Evolutionary conservation across 2,113 vertebrate genomes (phyloP).

Genomic region (Platichthys stellatus): DNA sequence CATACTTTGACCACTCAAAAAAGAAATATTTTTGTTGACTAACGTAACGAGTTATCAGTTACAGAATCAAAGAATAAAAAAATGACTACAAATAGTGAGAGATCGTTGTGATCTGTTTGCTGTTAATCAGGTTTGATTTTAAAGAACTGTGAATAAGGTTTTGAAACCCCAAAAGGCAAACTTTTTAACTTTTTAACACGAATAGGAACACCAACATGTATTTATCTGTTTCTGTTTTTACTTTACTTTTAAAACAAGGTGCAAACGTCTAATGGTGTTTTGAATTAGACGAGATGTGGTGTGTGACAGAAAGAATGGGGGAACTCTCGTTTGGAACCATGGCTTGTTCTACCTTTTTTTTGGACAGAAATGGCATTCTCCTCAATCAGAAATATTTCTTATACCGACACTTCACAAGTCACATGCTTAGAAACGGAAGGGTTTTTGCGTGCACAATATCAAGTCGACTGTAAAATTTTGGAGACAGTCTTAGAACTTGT

Average conservation of each 20-base stretch:
- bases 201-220: conserved; percentile 84
- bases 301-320: conserved; percentile 60
- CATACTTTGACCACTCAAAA: conserved; percentile 82
- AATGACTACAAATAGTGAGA: conserved; percentile 59
- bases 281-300: conserved; percentile 54
- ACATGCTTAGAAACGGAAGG: conserved; percentile 86
- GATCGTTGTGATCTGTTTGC: conserved; percentile 87
- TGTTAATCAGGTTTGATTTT: conserved; percentile 89
- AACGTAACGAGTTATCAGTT: conserved; percentile 72
- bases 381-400: conserved; percentile 80
- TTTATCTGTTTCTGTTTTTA: conserved; percentile 77
- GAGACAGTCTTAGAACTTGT: conserved; percentile 91
- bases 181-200: conserved; percentile 87
- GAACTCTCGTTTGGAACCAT: conserved; percentile 42
- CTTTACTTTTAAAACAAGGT: conserved; percentile 71
- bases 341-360: conserved; percentile 63
- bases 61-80: conserved; percentile 66
- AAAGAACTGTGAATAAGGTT: conserved; percentile 97
- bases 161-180: conserved; percentile 86
- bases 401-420: conserved; percentile 87
- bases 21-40: conserved; percentile 82
- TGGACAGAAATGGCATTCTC: conserved; percentile 72
- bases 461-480: conserved; percentile 90
- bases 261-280: conserved; percentile 66
- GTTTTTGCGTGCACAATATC: conserved; percentile 93